phyloP scores from a whole-genome alignment of 1,140 invertebrate genomes.

The Drosophila rufa region DNA sequence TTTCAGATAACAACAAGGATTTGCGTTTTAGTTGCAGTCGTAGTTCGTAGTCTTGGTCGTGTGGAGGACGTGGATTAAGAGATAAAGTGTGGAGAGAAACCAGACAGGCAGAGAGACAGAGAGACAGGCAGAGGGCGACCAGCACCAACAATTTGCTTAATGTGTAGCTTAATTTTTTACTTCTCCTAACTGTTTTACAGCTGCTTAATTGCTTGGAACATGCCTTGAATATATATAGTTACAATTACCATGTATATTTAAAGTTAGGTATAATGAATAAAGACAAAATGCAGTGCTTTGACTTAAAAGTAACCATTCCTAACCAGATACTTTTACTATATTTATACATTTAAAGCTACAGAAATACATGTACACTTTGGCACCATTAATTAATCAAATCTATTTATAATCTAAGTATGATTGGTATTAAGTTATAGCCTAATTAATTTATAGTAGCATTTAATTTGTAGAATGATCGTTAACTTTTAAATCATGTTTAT shows the following conservation, averaged over 20 bases:
- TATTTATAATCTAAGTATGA: neutral
- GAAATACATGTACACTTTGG: neutral
- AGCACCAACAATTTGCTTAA: constrained; percentile 71
- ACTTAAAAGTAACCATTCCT: constrained; percentile 1
- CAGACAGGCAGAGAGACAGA: constrained; percentile 62
- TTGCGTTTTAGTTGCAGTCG: constrained; percentile 78
- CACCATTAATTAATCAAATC: too few relatives aligned
- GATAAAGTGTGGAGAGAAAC: constrained; percentile 32
- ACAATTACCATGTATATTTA: constrained; percentile 41
- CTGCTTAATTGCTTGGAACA: constrained; percentile 63
- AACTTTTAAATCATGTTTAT: neutral
- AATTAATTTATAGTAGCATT: neutral
- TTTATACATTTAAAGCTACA: too few relatives aligned
- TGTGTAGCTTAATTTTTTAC: constrained; percentile 51
- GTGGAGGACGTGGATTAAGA: constrained; percentile 47
- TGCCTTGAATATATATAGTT: constrained; percentile 54
- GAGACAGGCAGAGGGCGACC: constrained; percentile 64
- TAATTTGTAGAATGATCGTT: neutral
- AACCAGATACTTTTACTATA: neutral
- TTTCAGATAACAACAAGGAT: constrained; percentile 82
- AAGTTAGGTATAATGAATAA: constrained; percentile 28
- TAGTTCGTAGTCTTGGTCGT: constrained; percentile 19
- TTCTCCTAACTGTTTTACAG: constrained; percentile 34
- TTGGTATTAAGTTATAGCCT: too few relatives aligned
- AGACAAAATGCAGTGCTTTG: constrained; percentile 53